Percentiles rank a stretch among this genome's conserved stretches.
phyloP scores from a whole-genome alignment of 23 tunicate species.

The Ascidia mentula region DNA sequence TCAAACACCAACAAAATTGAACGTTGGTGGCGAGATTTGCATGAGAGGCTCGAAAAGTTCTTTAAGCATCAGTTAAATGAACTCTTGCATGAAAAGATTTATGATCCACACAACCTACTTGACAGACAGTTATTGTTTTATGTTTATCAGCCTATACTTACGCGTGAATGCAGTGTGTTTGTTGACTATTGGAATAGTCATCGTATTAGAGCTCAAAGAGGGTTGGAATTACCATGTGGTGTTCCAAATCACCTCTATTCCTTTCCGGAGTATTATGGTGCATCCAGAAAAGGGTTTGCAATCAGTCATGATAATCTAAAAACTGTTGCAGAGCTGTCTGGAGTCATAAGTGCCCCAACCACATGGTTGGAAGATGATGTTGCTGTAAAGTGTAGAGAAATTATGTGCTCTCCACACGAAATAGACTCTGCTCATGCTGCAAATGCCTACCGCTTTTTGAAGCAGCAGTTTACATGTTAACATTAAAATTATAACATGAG shows the following conservation, averaged over 20 bases:
- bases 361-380: background rate
- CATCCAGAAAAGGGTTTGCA: background rate
- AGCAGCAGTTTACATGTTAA: background rate
- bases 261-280: background rate
- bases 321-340: background rate
- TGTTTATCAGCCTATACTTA: background rate
- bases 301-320: background rate
- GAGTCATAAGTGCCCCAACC: background rate
- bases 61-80: background rate
- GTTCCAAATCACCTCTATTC: background rate
- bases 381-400: background rate
- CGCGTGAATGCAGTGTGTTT: background rate
- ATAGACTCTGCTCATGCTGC: background rate
- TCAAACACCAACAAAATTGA: slow-evolving; percentile 1
- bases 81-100: background rate
- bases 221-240: background rate
- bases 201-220: background rate
- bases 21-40: background rate
- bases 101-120: background rate
- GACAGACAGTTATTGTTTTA: background rate
- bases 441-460: background rate
- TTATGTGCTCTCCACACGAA: background rate
- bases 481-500: no score
- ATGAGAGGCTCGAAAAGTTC: background rate
- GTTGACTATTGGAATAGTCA: background rate